Conservation (phyloP, 1,140 invertebrate genomes). For the Eupristina koningsbergeri region DNA sequence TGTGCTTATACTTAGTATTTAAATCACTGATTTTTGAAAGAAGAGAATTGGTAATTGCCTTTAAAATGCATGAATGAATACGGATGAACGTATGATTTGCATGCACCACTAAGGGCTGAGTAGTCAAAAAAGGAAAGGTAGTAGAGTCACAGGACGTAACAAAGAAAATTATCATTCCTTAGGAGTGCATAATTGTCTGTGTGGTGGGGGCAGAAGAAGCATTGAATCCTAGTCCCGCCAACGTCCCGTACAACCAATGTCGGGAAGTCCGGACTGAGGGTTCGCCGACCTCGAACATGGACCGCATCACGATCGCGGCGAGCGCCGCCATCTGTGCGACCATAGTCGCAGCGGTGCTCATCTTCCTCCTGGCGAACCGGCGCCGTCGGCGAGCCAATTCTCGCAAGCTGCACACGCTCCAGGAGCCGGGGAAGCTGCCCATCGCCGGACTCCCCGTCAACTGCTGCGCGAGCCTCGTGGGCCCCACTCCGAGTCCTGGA, state of each 20-base stretch:
- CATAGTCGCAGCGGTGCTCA: constrained; percentile 88
- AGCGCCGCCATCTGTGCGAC: constrained; percentile 95
- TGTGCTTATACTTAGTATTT: too few species aligned
- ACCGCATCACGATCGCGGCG: constrained; percentile 94
- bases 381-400: constrained; percentile 73
- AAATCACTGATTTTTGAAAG: too few species aligned
- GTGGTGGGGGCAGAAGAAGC: constrained; percentile 93
- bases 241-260: constrained; percentile 89
- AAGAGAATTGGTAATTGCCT: too few species aligned
- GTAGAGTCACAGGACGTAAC: not conserved
- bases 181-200: constrained; percentile 91
- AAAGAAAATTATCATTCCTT: not conserved
- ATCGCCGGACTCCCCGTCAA: constrained; percentile 81
- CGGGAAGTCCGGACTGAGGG: constrained; percentile 89
- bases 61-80: too few species aligned
- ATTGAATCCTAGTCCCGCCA: constrained; percentile 86
- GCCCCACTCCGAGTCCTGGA: constrained; percentile 81
- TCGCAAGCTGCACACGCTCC: constrained; percentile 82
- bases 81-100: too few species aligned
- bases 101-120: too few species aligned
- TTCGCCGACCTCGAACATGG: constrained; percentile 88
- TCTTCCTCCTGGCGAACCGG: constrained; percentile 89
- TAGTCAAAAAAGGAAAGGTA: too few species aligned
- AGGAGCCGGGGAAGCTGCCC: constrained; percentile 76
- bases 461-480: constrained; percentile 79